Evolutionary conservation across 2,113 vertebrate species (phyloP).

Genomic region (Parus major): DNA sequence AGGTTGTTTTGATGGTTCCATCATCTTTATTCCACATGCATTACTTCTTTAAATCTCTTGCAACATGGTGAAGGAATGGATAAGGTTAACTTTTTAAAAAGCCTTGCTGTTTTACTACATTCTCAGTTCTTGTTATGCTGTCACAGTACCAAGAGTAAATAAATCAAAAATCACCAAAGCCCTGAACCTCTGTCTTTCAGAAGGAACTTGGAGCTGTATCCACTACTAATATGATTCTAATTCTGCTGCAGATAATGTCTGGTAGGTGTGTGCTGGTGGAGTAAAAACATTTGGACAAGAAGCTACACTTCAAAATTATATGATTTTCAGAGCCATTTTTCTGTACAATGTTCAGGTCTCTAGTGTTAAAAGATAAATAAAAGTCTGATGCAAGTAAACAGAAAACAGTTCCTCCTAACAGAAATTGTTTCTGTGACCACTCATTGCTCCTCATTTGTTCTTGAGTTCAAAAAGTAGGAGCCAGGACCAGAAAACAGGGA

Average conservation of each 20-base stretch:
- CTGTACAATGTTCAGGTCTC: neutral
- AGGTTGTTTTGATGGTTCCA: neutral
- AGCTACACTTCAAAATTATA: neutral
- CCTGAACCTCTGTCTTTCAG: neutral
- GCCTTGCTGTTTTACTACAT: neutral
- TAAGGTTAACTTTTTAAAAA: neutral
- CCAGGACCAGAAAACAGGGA: neutral
- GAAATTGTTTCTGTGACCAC: neutral
- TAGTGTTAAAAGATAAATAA: neutral
- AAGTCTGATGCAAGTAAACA: neutral
- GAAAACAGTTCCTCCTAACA: neutral
- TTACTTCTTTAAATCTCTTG: neutral
- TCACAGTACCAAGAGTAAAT: constrained; percentile 34
- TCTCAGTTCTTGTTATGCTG: neutral
- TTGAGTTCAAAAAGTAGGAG: neutral
- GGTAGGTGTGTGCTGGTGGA: neutral
- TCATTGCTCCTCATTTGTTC: neutral
- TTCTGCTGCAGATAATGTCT: neutral
- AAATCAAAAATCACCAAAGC: constrained; percentile 2
- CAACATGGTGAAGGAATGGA: neutral
- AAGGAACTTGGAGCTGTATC: neutral
- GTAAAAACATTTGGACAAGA: neutral
- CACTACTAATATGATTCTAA: constrained; percentile 4
- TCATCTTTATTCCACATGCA: neutral
- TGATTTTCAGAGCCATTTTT: neutral